These are phyloP conservation scores for Campylorhamphus procurvoides DNA, from an alignment of 2,113 vertebrate genomes.

Conservation along the genomic window DNA sequence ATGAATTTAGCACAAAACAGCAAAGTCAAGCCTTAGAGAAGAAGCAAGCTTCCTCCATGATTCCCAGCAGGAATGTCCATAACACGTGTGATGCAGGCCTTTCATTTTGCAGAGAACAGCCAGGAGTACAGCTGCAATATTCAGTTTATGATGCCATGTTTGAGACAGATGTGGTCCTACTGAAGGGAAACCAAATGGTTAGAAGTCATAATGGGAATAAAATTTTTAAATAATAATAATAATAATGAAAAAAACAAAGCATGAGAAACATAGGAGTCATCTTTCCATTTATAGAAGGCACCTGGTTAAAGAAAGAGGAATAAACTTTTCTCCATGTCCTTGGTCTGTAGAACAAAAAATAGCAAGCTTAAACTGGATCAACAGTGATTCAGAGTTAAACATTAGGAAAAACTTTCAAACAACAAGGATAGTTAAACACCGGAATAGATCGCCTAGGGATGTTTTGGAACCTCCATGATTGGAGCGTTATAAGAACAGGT, in stretches of 20 bases:
- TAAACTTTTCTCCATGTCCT: not conserved
- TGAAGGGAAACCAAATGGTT: not conserved
- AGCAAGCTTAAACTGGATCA: not conserved
- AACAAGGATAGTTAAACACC: slow-evolving; percentile 30
- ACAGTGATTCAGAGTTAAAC: not conserved
- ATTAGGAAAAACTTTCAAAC: slow-evolving; percentile 44
- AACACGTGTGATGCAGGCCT: not conserved
- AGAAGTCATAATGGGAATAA: not conserved
- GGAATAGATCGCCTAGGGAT: slow-evolving; percentile 50
- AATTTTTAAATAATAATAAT: not conserved
- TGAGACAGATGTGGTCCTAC: not conserved
- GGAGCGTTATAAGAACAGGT: slow-evolving; percentile 59
- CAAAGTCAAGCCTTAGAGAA: not conserved
- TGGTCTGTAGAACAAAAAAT: not conserved
- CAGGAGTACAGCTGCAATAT: not conserved
- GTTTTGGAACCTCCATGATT: slow-evolving; percentile 42
- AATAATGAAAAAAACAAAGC: too few species aligned
- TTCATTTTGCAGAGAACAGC: not conserved
- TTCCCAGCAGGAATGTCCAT: not conserved
- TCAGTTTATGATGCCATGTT: not conserved
- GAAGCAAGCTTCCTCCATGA: not conserved
- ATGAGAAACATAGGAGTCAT: not conserved
- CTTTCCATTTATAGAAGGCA: not conserved
- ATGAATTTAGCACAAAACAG: not conserved
- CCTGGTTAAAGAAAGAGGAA: not conserved